Conservation (phyloP, 2,113 vertebrate species). For the Atractosteus spatula region DNA sequence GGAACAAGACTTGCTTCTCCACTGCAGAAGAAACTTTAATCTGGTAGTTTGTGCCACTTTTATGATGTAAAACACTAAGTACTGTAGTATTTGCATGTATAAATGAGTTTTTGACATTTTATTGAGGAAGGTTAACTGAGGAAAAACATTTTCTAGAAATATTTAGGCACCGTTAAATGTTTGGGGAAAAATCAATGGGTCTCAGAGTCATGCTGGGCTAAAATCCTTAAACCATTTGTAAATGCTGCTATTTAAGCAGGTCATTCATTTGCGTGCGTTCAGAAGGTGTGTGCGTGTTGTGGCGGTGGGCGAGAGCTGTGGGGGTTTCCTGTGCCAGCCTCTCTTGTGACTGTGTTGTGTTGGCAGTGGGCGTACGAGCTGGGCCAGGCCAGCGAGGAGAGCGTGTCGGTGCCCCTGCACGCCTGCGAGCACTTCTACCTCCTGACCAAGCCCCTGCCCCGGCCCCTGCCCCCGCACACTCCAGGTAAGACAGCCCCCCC, state of each 20-base stretch:
- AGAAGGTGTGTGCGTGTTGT: background rate
- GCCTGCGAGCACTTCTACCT: slow-evolving; percentile 98
- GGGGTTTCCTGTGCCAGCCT: background rate
- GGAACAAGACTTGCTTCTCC: too few relatives aligned
- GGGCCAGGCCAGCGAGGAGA: slow-evolving; percentile 83
- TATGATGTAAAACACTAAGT: too few relatives aligned
- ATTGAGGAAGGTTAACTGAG: too few relatives aligned
- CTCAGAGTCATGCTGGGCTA: background rate
- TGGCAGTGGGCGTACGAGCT: slow-evolving; percentile 95
- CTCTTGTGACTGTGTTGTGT: background rate
- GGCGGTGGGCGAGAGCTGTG: too few relatives aligned
- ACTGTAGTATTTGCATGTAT: too few relatives aligned
- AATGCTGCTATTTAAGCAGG: too few relatives aligned
- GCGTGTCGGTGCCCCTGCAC: slow-evolving; percentile 89
- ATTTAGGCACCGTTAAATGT: too few relatives aligned
- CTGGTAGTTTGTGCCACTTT: too few relatives aligned
- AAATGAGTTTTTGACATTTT: too few relatives aligned
- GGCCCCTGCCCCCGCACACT: slow-evolving; percentile 61
- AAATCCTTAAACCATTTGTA: background rate
- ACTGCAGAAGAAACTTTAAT: too few relatives aligned
- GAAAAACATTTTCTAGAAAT: too few relatives aligned
- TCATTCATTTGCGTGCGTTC: background rate
- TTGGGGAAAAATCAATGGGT: too few relatives aligned
- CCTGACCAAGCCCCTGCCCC: slow-evolving; percentile 83
- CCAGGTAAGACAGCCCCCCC: slow-evolving; percentile 71